Evolutionary conservation across 2,113 vertebrate genomes (phyloP).

Genomic region (Siniperca knerii): DNA sequence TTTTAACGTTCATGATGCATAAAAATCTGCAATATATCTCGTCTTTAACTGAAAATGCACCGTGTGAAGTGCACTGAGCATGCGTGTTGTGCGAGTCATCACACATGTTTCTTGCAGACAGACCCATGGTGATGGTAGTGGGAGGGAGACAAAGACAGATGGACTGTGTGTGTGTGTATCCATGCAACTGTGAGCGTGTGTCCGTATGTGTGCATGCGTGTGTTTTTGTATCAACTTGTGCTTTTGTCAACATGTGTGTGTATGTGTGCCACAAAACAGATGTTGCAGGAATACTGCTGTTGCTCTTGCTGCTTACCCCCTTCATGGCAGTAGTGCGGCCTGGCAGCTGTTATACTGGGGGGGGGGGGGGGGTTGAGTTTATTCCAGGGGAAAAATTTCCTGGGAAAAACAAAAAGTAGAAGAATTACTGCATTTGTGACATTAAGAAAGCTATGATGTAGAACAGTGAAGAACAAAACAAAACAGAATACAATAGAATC

Average conservation of each 20-base stretch:
- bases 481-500: conserved; percentile 11
- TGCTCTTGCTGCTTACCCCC: conserved; percentile 20
- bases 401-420: conserved; percentile 22
- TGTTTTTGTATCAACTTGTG: conserved; percentile 27
- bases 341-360: conserved; percentile 47
- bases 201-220: conserved; percentile 26
- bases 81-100: conserved; percentile 49
- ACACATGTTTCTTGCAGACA: conserved; percentile 65
- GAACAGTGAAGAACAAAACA: conserved; percentile 22
- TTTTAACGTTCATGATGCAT: background rate
- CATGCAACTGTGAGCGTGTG: background rate
- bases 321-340: conserved; percentile 43
- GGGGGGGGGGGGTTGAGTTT: background rate
- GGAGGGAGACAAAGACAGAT: conserved; percentile 67
- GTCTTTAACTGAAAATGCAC: background rate
- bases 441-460: background rate
- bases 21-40: background rate
- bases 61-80: conserved; percentile 40
- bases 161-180: conserved; percentile 38
- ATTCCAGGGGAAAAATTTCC: conserved; percentile 30
- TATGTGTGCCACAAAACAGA: conserved; percentile 56
- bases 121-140: conserved; percentile 52
- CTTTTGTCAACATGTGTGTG: conserved; percentile 51
- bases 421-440: conserved; percentile 6
- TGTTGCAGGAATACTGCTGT: conserved; percentile 51